Conservation (phyloP, 2,113 vertebrate species). For the Apteryx owenii region DNA sequence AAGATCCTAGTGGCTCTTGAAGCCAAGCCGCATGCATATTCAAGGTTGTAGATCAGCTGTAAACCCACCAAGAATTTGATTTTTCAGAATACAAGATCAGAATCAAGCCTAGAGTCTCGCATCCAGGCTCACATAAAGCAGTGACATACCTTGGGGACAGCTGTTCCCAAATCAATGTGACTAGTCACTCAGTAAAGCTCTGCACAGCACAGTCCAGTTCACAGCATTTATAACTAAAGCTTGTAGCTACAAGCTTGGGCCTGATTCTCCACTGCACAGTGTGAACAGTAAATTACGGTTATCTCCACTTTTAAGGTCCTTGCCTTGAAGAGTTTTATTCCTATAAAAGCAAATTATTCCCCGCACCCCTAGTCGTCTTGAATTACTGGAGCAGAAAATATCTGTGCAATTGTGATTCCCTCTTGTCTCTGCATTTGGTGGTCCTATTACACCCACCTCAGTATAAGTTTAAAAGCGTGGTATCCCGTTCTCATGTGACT, state of each 20-base stretch:
- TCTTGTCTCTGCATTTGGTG: background rate
- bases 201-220: background rate
- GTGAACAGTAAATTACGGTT: background rate
- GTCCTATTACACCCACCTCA: background rate
- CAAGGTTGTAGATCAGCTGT: background rate
- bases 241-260: background rate
- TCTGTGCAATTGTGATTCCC: background rate
- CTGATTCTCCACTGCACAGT: background rate
- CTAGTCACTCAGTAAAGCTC: background rate
- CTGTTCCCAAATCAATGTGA: background rate
- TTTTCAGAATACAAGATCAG: background rate
- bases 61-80: accelerated
- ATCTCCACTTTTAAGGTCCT: background rate
- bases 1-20: background rate
- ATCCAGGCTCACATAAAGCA: background rate
- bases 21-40: background rate
- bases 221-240: background rate
- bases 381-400: conserved; percentile 28
- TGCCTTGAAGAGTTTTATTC: conserved; percentile 1
- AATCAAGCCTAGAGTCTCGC: background rate
- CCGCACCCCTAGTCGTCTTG: background rate
- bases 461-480: background rate
- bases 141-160: background rate
- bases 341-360: background rate
- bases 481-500: background rate